Conservation (phyloP, 2,888 invertebrate genomes). For the Busseola fusca region DNA sequence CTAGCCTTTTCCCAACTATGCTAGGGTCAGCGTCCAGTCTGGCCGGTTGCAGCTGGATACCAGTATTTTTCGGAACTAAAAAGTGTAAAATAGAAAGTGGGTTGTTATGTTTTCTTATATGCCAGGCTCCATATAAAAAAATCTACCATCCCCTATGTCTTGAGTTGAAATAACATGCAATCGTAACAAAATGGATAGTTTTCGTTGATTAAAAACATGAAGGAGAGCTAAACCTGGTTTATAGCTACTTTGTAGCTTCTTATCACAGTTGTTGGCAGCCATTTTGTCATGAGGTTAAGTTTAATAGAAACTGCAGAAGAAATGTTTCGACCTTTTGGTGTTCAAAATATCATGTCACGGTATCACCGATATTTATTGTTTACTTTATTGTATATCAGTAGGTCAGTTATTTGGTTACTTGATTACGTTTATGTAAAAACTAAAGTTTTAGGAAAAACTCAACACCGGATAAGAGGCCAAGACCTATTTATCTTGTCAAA, state of each 20-base stretch:
- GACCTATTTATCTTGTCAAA: neutral
- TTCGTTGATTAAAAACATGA: slow-evolving; percentile 36
- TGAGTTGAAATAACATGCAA: neutral
- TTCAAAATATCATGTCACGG: neutral
- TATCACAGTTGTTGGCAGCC: slow-evolving; percentile 29
- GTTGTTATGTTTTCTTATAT: too few relatives aligned
- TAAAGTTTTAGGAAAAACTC: neutral
- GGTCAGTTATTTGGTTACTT: neutral
- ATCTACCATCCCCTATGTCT: too few relatives aligned
- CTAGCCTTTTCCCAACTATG: too few relatives aligned
- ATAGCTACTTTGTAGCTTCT: slow-evolving; percentile 25
- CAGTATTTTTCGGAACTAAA: too few relatives aligned
- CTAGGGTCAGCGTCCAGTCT: too few relatives aligned
- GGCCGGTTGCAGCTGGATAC: too few relatives aligned
- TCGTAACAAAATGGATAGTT: slow-evolving; percentile 17
- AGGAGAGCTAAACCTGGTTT: slow-evolving; percentile 9
- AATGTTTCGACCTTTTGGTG: slow-evolving; percentile 3
- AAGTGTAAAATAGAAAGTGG: too few relatives aligned
- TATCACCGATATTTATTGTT: slow-evolving; percentile 2
- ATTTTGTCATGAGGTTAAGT: slow-evolving; percentile 30
- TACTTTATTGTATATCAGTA: slow-evolving; percentile 2
- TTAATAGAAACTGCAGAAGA: neutral
- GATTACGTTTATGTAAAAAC: neutral
- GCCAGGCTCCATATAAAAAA: too few relatives aligned
- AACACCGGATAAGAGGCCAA: neutral